Evolutionary conservation across 2,888 invertebrate species (phyloP), one percentile per base, ranked within the genome.

Genomic region (Microplitis manilae): DNA sequence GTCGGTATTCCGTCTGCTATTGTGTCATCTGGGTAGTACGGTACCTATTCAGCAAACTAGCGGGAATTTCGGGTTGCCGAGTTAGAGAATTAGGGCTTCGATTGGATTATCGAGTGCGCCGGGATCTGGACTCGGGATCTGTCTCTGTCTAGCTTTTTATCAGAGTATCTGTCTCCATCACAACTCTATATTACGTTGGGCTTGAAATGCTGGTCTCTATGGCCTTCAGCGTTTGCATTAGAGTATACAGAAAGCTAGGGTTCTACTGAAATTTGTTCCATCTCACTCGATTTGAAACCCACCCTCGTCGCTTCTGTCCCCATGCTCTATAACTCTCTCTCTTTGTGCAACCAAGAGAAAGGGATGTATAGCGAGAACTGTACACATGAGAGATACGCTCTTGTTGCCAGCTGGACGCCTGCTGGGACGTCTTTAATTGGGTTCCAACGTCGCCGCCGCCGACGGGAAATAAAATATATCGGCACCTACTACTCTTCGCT

Each of bases 341-440:
- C 78, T 73, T 78, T 68, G 68, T 68, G 30, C 39, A 38, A 15
- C 79, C 70, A 79, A 77, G 81, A 65, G 30, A 30, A 64, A 40
- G 40, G 30, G 62, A 30, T 2, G 2, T 30, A 30, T 30, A 30
- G 30, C 30, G 30, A n/a, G 40, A 15, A 61, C 5, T 73, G 71
- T 13, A 60, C 76, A 75, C 70, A 75, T 73, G 77, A 69, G 72
- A 76, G n/a, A 71, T 80, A 77, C 75, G 73, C 80, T 78, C 74
- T 62, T 73, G 70, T 76, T 78, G 81, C 78, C 80, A 5, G 76
- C 82, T 81, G 70, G 74, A 65, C 80, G 86, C 84, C 86, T 85
- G 85, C 84, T 86, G 88, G 88, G 88, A 88, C 87, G 85, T 89
- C 89, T 89, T 89, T 90, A 90, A 89, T 89, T 90, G 88, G 87